phyloP scores from a whole-genome alignment of 2,797 vertebrate genomes.

The Melanotaenia maccullochi region DNA sequence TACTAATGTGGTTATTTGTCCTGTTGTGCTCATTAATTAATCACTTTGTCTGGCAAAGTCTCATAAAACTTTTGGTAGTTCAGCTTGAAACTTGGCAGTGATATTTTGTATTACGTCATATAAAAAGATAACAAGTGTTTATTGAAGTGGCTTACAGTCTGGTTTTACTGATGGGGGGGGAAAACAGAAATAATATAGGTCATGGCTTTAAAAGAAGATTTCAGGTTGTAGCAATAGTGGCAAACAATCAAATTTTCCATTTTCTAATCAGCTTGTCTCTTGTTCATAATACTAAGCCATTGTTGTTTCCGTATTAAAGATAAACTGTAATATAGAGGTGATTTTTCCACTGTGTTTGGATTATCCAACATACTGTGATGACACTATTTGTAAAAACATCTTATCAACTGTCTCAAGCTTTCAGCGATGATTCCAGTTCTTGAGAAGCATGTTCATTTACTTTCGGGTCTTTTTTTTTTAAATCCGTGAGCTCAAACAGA shows the following conservation, averaged over 20 bases:
- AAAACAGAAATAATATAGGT: constrained; percentile 9
- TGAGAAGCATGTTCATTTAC: constrained; percentile 12
- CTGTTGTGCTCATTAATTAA: constrained; percentile 12
- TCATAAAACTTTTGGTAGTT: not conserved
- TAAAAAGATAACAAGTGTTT: constrained; percentile 17
- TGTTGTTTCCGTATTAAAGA: constrained; percentile 9
- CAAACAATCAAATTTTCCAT: constrained; percentile 2
- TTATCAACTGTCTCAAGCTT: not conserved
- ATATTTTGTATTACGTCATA: constrained; percentile 24
- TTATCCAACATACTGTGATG: constrained; percentile 7
- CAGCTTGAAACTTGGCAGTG: constrained; percentile 11
- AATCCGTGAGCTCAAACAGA: constrained; percentile 19
- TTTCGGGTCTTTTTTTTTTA: constrained; percentile 42
- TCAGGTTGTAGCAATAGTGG: not conserved
- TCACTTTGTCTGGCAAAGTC: constrained; percentile 17
- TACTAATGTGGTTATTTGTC: constrained; percentile 2
- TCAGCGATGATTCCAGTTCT: constrained; percentile 22
- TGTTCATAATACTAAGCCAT: not conserved
- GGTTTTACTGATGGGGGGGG: not conserved
- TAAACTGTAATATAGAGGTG: constrained; percentile 15
- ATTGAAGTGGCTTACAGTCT: not conserved
- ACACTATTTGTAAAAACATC: not conserved
- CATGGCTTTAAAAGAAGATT: not conserved
- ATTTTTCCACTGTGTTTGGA: constrained; percentile 2
- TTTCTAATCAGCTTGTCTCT: constrained; percentile 11